Evolutionary conservation across 1,140 invertebrate species (phyloP).

Genomic region (Eurosta solidaginis): DNA sequence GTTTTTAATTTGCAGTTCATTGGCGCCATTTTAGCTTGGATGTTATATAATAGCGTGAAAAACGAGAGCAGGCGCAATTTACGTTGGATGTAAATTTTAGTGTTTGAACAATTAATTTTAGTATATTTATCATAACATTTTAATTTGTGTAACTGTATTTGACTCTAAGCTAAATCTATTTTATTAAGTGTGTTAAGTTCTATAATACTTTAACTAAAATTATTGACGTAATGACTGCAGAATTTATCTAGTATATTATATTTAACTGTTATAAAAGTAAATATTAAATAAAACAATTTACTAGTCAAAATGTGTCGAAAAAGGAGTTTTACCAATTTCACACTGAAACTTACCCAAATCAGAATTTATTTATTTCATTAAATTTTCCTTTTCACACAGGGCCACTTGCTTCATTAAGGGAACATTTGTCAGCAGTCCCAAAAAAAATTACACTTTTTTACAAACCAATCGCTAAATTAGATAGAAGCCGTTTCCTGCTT

Average conservation of each 20-base stretch:
- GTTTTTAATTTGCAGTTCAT: constrained; percentile 37
- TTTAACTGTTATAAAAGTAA: not conserved
- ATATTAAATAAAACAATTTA: not conserved
- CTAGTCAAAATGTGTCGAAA: not conserved
- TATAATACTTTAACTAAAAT: not conserved
- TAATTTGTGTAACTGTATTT: not conserved
- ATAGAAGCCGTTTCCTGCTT: too few relatives aligned
- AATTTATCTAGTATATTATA: constrained; percentile 9
- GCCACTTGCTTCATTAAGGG: too few relatives aligned
- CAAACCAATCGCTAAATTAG: too few relatives aligned
- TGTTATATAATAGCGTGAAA: constrained; percentile 48
- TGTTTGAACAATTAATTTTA: not conserved
- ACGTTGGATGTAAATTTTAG: constrained; percentile 48
- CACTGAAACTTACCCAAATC: not conserved
- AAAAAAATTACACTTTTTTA: too few relatives aligned
- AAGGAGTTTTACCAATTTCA: not conserved
- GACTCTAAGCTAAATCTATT: not conserved
- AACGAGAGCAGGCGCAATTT: constrained; percentile 52
- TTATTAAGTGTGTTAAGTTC: not conserved
- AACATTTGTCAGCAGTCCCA: too few relatives aligned
- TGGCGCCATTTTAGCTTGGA: constrained; percentile 48
- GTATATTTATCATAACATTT: not conserved
- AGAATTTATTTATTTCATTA: not conserved
- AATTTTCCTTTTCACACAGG: too few relatives aligned
- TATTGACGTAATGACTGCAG: not conserved